These are phyloP conservation scores for Oophaga pumilio DNA, from an alignment of 2,113 vertebrate genomes.

Conservation along the genomic window DNA sequence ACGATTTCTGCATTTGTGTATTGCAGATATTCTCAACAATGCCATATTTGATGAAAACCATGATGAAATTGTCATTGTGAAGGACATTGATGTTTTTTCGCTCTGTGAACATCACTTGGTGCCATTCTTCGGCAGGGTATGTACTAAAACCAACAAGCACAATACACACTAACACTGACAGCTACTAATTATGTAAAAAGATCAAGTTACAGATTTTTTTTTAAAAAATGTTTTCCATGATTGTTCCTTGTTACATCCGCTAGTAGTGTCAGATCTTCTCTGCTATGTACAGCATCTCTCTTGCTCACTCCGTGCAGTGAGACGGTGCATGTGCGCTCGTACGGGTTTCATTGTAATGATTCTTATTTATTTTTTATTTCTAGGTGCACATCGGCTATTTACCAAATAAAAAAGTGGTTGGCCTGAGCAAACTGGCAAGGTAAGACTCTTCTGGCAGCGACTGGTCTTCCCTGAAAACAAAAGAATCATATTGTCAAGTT, in stretches of 20 bases:
- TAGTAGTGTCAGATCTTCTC: too few species aligned
- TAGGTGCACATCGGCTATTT: slow-evolving; percentile 78
- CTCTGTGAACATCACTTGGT: slow-evolving; percentile 78
- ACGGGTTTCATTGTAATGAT: not conserved
- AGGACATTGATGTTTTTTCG: slow-evolving; percentile 78
- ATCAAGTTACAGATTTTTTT: too few species aligned
- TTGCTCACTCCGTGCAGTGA: too few species aligned
- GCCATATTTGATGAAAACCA: slow-evolving; percentile 80
- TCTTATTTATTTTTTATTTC: not conserved
- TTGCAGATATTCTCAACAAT: slow-evolving; percentile 73
- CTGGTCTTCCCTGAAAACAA: too few species aligned
- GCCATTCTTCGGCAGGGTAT: slow-evolving; percentile 77
- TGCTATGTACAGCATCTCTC: too few species aligned
- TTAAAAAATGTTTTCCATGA: too few species aligned
- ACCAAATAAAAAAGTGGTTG: slow-evolving; percentile 76
- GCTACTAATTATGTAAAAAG: too few species aligned
- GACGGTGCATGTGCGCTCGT: too few species aligned
- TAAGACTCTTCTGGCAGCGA: slow-evolving; percentile 45
- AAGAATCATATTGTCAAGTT: too few species aligned
- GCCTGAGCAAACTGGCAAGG: slow-evolving; percentile 76
- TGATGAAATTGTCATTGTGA: slow-evolving; percentile 78
- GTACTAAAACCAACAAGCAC: not conserved
- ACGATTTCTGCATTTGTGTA: not conserved
- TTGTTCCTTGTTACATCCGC: too few species aligned
- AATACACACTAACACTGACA: not conserved